Evolutionary conservation across 2,888 invertebrate species (phyloP).

Genomic region (Tillus elongatus): DNA sequence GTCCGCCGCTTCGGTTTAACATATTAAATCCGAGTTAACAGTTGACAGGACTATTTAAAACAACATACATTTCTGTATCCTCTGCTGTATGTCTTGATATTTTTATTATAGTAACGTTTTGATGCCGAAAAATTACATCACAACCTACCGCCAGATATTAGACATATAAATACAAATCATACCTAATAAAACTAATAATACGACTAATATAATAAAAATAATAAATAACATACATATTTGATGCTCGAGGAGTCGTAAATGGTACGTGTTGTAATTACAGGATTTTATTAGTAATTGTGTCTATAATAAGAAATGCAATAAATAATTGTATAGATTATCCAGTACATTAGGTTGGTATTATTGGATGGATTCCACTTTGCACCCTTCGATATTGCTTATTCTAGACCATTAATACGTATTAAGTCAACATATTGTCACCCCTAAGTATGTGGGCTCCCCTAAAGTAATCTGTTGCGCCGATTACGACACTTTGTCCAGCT

Average conservation of each 20-base stretch:
- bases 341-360: conserved; percentile 18
- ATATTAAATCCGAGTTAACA: conserved; percentile 34
- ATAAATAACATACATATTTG: too few relatives aligned
- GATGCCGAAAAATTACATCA: conserved; percentile 1
- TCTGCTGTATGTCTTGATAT: conserved; percentile 24
- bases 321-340: conserved; percentile 5
- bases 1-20: conserved; percentile 32
- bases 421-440: conserved; percentile 35
- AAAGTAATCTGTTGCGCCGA: too few relatives aligned
- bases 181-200: too few relatives aligned
- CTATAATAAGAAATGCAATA: conserved; percentile 1
- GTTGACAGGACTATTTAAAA: conserved; percentile 38
- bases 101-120: conserved; percentile 10
- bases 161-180: too few relatives aligned
- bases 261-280: too few relatives aligned
- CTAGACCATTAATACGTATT: conserved; percentile 39
- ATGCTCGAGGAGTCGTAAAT: too few relatives aligned
- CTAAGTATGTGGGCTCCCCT: conserved; percentile 15
- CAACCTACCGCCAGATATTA: not conserved
- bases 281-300: too few relatives aligned
- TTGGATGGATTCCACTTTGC: conserved; percentile 20
- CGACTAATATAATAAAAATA: too few relatives aligned
- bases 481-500: too few relatives aligned
- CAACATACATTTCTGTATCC: conserved; percentile 37
- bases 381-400: conserved; percentile 22